These are phyloP conservation scores for Varecia variegata DNA, from an alignment of 2,797 vertebrate species.

Conservation along the genomic window DNA sequence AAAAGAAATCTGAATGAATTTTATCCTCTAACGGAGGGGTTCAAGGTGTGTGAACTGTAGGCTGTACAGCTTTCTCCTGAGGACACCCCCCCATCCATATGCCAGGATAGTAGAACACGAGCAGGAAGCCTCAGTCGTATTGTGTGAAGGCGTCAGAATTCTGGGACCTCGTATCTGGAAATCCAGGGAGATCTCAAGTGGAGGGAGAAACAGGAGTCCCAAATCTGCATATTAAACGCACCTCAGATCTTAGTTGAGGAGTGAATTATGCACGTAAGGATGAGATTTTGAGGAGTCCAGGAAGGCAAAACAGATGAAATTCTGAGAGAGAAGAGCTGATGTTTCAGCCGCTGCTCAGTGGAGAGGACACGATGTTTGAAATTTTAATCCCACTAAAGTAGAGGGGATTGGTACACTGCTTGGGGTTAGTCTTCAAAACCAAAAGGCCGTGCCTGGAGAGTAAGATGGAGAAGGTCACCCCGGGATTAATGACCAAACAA, in stretches of 20 bases:
- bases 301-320: not conserved
- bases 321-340: not conserved
- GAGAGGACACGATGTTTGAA: not conserved
- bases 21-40: not conserved
- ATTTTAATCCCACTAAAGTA: not conserved
- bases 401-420: not conserved
- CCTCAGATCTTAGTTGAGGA: not conserved
- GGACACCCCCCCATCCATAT: fast-evolving
- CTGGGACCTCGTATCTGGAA: not conserved
- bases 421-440: not conserved
- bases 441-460: not conserved
- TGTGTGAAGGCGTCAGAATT: not conserved
- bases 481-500: not conserved
- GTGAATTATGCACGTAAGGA: too few species aligned
- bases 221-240: not conserved
- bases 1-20: not conserved
- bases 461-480: not conserved
- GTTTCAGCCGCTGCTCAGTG: not conserved
- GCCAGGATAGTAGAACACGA: not conserved
- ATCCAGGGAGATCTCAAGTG: not conserved
- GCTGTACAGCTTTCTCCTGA: not conserved
- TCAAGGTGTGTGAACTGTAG: too few species aligned
- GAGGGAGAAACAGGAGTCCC: not conserved
- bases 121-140: not conserved
- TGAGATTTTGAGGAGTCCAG: not conserved